phyloP scores from a whole-genome alignment of 64 coral and sea anemone genomes.

The Stichodactyla helianthus region DNA sequence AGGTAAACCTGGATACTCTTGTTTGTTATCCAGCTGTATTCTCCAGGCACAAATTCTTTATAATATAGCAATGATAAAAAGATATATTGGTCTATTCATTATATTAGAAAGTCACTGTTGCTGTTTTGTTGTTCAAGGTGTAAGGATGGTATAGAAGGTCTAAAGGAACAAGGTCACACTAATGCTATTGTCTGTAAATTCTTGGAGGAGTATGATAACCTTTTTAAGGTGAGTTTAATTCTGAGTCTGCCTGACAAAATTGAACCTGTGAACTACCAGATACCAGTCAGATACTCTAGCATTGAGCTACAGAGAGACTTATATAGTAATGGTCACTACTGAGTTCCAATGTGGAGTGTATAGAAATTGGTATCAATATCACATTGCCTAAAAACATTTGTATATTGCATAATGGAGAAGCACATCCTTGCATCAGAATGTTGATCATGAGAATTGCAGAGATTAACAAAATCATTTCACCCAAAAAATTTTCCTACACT shows the following conservation, averaged over 20 bases:
- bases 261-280: too few species aligned
- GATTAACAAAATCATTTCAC: too few species aligned
- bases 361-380: neutral
- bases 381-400: too few species aligned
- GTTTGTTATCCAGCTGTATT: neutral
- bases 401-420: too few species aligned
- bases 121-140: constrained; percentile 53
- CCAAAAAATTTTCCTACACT: too few species aligned
- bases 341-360: neutral
- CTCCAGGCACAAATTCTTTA: too few species aligned
- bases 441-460: too few species aligned
- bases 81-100: too few species aligned
- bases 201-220: constrained; percentile 68
- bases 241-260: neutral
- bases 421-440: too few species aligned
- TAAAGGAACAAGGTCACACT: constrained; percentile 84
- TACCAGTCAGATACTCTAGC: too few species aligned
- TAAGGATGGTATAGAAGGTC: constrained; percentile 83
- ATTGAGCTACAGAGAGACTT: too few species aligned
- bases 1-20: constrained; percentile 36
- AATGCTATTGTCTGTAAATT: constrained; percentile 90
- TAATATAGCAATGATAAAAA: too few species aligned
- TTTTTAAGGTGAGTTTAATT: constrained; percentile 67
- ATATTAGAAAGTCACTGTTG: neutral
- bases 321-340: neutral